Conservation (phyloP, 1,140 invertebrate genomes). For the Drosophila rufa region DNA sequence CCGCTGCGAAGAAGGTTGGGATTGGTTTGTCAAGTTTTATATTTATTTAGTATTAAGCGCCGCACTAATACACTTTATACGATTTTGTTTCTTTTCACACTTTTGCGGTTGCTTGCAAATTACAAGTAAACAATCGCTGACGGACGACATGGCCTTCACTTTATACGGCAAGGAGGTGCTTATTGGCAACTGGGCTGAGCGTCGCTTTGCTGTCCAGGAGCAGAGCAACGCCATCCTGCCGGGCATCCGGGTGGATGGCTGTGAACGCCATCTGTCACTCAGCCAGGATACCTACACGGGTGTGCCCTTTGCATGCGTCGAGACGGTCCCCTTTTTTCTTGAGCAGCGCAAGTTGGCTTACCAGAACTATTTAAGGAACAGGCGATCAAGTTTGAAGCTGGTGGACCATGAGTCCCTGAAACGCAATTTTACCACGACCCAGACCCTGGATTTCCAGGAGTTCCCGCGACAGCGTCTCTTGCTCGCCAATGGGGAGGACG, state of each 20-base stretch:
- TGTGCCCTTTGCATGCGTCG: neutral
- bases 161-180: conserved; percentile 50
- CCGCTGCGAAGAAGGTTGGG: neutral
- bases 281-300: conserved; percentile 46
- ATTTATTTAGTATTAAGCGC: neutral
- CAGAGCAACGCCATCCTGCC: conserved; percentile 64
- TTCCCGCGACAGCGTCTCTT: conserved; percentile 26
- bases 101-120: neutral
- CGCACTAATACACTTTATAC: neutral
- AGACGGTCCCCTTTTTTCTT: neutral
- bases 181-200: conserved; percentile 65
- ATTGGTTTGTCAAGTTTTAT: neutral
- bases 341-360: conserved; percentile 33
- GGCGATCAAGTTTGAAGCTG: conserved; percentile 25
- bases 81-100: neutral
- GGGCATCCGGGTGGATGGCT: conserved; percentile 26
- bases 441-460: conserved; percentile 52
- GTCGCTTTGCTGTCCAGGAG: conserved; percentile 41
- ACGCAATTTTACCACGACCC: conserved; percentile 58
- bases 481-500: neutral
- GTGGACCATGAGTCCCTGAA: conserved; percentile 23
- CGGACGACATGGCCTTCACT: conserved; percentile 28
- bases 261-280: conserved; percentile 54
- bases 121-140: conserved; percentile 11
- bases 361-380: conserved; percentile 31